Percentiles rank a stretch among this genome's conserved stretches.
These are phyloP conservation scores for Polypedilum vanderplanki DNA, from an alignment of 1,140 invertebrate species.

Conservation along the genomic window DNA sequence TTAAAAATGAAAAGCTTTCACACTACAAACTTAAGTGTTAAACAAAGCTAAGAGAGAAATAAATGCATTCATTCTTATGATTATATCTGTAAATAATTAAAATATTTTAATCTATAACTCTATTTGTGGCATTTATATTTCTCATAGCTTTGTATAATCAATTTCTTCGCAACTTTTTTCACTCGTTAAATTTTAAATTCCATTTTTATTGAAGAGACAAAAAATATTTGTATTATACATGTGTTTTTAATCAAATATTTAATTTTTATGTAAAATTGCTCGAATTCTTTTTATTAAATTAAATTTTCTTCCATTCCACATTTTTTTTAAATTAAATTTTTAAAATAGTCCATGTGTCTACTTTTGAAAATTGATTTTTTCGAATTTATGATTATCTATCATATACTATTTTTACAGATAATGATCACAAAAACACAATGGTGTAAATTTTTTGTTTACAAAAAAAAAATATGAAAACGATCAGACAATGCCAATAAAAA, in stretches of 20 bases:
- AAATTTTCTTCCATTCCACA: not conserved
- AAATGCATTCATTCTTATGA: too few species aligned
- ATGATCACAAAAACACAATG: constrained; percentile 28
- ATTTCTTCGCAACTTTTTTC: too few species aligned
- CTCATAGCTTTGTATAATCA: too few species aligned
- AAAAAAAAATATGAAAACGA: not conserved
- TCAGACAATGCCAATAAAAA: not conserved
- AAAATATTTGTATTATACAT: not conserved
- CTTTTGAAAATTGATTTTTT: constrained; percentile 8
- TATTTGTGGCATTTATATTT: too few species aligned
- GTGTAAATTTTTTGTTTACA: constrained; percentile 26
- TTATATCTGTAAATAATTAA: too few species aligned
- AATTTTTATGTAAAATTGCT: not conserved
- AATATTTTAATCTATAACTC: too few species aligned
- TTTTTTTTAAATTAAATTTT: not conserved
- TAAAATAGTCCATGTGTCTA: not conserved
- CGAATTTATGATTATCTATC: constrained; percentile 23
- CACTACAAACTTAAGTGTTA: too few species aligned
- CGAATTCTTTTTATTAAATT: not conserved
- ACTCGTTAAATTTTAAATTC: too few species aligned
- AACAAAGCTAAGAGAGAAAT: too few species aligned
- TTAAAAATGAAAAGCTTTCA: too few species aligned
- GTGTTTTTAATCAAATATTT: not conserved
- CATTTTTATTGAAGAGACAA: not conserved
- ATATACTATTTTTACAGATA: constrained; percentile 21